Conservation (phyloP, 1,140 invertebrate species). For the Lepeophtheirus salmonis region DNA sequence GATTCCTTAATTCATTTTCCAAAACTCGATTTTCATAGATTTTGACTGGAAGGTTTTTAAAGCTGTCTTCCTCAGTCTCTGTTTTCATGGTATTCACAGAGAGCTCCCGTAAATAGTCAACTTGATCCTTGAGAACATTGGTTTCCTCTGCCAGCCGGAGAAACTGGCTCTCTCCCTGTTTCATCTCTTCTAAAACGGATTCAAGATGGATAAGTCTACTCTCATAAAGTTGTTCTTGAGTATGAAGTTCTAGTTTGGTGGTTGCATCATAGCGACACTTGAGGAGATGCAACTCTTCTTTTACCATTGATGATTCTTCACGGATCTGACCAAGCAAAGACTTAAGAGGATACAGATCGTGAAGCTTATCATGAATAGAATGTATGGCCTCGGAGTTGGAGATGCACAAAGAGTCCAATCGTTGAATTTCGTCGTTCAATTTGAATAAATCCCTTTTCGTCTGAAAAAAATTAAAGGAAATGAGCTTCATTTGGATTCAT, state of each 20-base stretch:
- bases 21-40: neutral
- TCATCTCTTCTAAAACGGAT: neutral
- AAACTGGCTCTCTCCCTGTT: neutral
- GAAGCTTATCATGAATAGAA: neutral
- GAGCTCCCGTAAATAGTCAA: neutral
- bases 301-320: neutral
- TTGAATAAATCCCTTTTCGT: neutral
- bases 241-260: neutral
- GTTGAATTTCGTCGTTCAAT: neutral
- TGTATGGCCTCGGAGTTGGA: neutral
- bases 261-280: neutral
- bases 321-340: neutral
- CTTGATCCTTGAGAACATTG: neutral
- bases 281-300: neutral
- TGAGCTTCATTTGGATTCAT: neutral
- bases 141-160: neutral
- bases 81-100: neutral
- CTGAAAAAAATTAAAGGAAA: neutral
- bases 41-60: neutral
- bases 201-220: neutral
- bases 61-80: neutral
- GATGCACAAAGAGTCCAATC: neutral
- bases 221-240: neutral
- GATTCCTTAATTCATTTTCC: neutral
- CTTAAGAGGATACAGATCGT: neutral